Evolutionary conservation across 1,140 invertebrate species (phyloP).

Genomic region (Gonatopus flavifemur): DNA sequence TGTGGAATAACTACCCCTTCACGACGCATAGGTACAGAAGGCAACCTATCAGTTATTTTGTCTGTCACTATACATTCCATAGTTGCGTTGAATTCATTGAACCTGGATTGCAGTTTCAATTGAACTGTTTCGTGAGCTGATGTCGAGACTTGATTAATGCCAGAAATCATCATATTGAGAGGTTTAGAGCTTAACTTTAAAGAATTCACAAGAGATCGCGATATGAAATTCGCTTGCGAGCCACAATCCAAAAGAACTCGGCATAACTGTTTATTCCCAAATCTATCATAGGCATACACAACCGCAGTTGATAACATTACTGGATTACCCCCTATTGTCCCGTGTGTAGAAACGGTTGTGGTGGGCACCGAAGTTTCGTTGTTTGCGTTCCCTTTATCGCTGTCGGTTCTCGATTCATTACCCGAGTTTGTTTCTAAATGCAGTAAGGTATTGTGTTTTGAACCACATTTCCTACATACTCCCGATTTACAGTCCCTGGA

Average conservation of each 20-base stretch:
- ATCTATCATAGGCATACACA: too few relatives aligned
- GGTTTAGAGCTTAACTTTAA: background rate
- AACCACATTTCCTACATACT: background rate
- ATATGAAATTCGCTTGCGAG: background rate
- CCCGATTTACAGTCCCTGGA: background rate
- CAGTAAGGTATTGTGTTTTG: background rate
- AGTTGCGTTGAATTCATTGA: background rate
- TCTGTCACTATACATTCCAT: conserved; percentile 9
- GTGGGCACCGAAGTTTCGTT: background rate
- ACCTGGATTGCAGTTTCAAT: background rate
- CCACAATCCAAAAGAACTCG: background rate
- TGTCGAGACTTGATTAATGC: background rate
- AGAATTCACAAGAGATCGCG: background rate
- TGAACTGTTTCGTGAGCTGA: background rate
- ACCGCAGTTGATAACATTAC: too few relatives aligned
- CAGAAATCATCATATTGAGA: background rate
- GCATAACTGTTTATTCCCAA: too few relatives aligned
- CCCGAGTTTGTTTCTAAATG: background rate
- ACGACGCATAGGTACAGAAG: background rate
- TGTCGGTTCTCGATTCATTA: background rate
- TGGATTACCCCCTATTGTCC: background rate
- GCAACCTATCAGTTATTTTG: conserved; percentile 11
- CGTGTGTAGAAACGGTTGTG: background rate
- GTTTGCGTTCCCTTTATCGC: background rate
- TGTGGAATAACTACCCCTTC: conserved; percentile 23